Base-by-base conservation (phyloP, 1,140 invertebrate species). In the Fopius arisanus region DNA sequence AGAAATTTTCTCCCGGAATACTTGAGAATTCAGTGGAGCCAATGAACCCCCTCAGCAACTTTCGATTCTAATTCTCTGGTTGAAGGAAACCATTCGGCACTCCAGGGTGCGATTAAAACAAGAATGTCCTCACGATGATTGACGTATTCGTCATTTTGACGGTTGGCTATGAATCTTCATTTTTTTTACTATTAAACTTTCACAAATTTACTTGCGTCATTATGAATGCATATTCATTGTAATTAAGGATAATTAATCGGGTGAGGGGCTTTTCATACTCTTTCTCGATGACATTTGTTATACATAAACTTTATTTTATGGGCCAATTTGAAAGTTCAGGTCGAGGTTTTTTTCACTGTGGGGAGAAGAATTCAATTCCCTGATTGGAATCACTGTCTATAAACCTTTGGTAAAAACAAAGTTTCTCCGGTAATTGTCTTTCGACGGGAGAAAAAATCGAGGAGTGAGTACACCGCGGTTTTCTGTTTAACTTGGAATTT, bases 41-140 rank as follows among this genome's bases (percentile, higher is more conserved):
- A 65, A 65, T 65, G 28, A 65, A 65, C 29, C 28, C 14, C 28
- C 14, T 28, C 28, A 1, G 26, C 9, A 65, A 37, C 62, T 65
- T 65, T 65, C 62, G 29, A 65, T 65, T 65, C 29, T 31, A 31
- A 65, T 65, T 29, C 33, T 59, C 54, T 59, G 54, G 23, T 23
- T 26, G 19, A 12, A 23, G 21, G 23, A 10, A 7, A 26, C 3
- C 43, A 5, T 48, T 59, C 23, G 19, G 6, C 54, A 26, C 54
- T 23, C 54, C 9, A 14, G 19, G 19, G 23, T 5, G 54, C 26
- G 19, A 59, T 59, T 59, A 59, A 59, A 59, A 59, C 23, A 59
- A 59, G 19, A 23, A 59, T 59, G 43, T 48, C 43, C n/a, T 14
- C 54, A 6, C 9, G 54, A 59, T 59, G 19, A 23, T 28, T 59